Percentiles rank a stretch among this genome's conserved stretches.
Conservation (phyloP, 2,113 vertebrate species). For the Peromyscus maniculatus region DNA sequence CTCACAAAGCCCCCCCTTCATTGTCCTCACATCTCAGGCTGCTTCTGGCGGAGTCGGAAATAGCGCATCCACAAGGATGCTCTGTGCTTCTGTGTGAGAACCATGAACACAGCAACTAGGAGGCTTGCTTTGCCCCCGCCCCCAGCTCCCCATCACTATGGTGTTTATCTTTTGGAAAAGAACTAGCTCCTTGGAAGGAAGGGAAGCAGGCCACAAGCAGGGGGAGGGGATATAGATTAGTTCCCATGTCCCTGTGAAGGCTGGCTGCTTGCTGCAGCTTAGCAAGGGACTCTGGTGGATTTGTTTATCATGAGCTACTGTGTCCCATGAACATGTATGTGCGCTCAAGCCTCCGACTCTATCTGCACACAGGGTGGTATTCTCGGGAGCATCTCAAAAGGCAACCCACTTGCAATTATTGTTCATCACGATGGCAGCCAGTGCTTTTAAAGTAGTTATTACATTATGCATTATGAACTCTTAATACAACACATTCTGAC, state of each 20-base stretch:
- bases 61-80: conserved; percentile 63
- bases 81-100: conserved; percentile 63
- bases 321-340: not conserved
- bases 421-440: conserved; percentile 4
- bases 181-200: conserved; percentile 10
- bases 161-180: conserved; percentile 66
- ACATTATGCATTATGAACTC: not conserved
- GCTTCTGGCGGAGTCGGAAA: conserved; percentile 38
- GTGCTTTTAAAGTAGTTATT: not conserved
- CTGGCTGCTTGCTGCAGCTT: not conserved
- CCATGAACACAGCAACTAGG: conserved; percentile 33
- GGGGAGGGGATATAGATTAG: conserved; percentile 9
- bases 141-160: conserved; percentile 32
- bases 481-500: not conserved
- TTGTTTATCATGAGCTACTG: not conserved
- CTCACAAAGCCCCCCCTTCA: conserved; percentile 18
- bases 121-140: conserved; percentile 37
- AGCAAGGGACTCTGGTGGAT: not conserved
- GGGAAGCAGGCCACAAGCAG: not conserved
- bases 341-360: not conserved
- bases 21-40: conserved; percentile 58
- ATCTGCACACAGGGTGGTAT: not conserved
- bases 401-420: conserved; percentile 16
- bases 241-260: not conserved
- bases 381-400: conserved; percentile 30